Percentiles rank a stretch among this genome's conserved stretches.
Evolutionary conservation across 2,113 vertebrate species (phyloP).

Genomic region (Cochlearius cochlearius): DNA sequence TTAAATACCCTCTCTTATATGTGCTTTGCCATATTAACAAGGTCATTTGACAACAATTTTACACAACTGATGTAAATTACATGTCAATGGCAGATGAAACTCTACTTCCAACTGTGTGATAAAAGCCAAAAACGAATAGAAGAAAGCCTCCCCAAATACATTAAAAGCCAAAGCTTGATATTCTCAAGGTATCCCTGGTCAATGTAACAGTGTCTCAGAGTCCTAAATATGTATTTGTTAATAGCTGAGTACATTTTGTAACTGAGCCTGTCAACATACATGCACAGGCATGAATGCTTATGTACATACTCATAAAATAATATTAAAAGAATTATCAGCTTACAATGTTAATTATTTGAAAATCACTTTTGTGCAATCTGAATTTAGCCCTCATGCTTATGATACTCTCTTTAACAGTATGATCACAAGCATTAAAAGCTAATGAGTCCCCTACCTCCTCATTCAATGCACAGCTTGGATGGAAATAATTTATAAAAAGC

Average conservation of each 20-base stretch:
- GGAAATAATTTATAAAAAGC: not conserved
- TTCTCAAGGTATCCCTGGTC: not conserved
- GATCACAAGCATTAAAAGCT: not conserved
- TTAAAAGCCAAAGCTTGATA: not conserved
- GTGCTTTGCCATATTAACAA: slow-evolving; percentile 29
- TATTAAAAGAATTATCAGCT: not conserved
- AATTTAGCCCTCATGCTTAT: not conserved
- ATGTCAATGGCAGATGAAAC: not conserved
- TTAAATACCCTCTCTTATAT: slow-evolving; percentile 32
- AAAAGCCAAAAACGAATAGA: not conserved
- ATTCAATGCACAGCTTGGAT: not conserved
- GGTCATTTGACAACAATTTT: slow-evolving; percentile 31
- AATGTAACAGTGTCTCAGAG: not conserved
- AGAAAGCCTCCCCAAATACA: not conserved
- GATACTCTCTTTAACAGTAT: not conserved
- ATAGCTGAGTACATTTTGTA: not conserved
- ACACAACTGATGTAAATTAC: slow-evolving; percentile 7
- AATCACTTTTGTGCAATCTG: not conserved
- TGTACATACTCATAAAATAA: not conserved
- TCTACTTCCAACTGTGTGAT: not conserved
- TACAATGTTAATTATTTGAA: not conserved
- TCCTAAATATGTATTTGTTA: not conserved
- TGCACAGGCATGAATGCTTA: not conserved
- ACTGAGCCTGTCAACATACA: not conserved
- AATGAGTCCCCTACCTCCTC: not conserved